phyloP scores from a whole-genome alignment of 2,113 vertebrate genomes.

The Aegotheles bennettii region DNA sequence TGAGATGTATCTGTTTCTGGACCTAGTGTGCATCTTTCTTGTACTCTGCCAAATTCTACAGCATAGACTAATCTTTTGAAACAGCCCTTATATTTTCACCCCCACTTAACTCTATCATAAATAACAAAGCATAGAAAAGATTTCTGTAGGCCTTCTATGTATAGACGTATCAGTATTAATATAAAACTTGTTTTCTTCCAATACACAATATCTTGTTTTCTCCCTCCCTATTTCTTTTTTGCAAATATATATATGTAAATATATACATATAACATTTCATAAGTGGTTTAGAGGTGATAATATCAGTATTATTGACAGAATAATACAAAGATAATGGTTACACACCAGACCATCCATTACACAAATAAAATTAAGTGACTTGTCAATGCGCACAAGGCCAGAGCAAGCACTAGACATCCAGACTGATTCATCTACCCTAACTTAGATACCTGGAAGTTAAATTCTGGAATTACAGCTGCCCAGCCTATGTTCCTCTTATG shows the following conservation, averaged over 20 bases:
- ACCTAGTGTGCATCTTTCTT: too few species aligned
- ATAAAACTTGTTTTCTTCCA: background rate
- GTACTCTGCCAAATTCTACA: background rate
- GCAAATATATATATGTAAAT: background rate
- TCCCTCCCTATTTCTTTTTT: background rate
- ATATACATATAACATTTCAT: background rate
- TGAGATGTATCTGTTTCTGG: accelerated
- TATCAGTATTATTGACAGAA: background rate
- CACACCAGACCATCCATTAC: background rate
- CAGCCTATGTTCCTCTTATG: background rate
- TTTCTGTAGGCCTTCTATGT: background rate
- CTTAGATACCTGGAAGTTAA: background rate
- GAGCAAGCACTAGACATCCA: background rate
- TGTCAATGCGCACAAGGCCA: background rate
- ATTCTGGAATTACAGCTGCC: background rate
- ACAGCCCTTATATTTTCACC: background rate
- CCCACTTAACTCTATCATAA: background rate
- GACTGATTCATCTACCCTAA: background rate
- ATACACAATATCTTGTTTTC: background rate
- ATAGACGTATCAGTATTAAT: background rate
- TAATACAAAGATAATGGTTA: background rate
- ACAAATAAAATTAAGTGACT: background rate
- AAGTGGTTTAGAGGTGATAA: background rate
- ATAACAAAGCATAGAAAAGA: background rate
- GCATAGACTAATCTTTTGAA: background rate